These are phyloP conservation scores for Drosophila biarmipes DNA, from an alignment of 1,140 invertebrate genomes.

Conservation along the genomic window DNA sequence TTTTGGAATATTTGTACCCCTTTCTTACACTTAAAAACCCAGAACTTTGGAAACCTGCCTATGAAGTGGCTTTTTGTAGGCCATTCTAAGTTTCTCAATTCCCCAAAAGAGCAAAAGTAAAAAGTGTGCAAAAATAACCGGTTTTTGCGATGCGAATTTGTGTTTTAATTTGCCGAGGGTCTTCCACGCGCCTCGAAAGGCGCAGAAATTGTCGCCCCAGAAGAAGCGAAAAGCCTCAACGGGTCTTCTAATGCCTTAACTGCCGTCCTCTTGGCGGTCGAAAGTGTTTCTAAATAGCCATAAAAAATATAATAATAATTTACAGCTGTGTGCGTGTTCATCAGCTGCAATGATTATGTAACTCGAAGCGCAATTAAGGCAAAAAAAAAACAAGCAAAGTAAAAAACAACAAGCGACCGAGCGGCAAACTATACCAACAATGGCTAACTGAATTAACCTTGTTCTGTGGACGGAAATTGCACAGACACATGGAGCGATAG, in stretches of 20 bases:
- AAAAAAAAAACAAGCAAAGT: background rate
- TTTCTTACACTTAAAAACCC: background rate
- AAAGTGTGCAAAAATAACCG: slow-evolving; percentile 5
- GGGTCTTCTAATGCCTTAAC: slow-evolving; percentile 4
- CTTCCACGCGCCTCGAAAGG: slow-evolving; percentile 9
- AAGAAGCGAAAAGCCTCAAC: slow-evolving; percentile 23
- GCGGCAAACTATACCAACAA: slow-evolving; percentile 27
- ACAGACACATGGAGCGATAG: slow-evolving; percentile 52
- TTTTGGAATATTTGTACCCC: too few species aligned
- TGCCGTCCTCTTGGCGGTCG: background rate
- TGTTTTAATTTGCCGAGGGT: slow-evolving; percentile 18
- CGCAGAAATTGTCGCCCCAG: slow-evolving; percentile 28
- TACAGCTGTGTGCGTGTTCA: slow-evolving; percentile 60
- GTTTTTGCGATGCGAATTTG: slow-evolving; percentile 16
- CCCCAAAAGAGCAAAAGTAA: slow-evolving; percentile 8
- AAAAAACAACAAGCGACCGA: slow-evolving; percentile 32
- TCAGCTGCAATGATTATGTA: slow-evolving; percentile 70
- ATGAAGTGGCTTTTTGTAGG: background rate
- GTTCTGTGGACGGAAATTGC: slow-evolving; percentile 76
- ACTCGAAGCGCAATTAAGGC: slow-evolving; percentile 70
- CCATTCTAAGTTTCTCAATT: slow-evolving; percentile 16
- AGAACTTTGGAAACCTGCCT: background rate
- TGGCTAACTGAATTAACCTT: slow-evolving; percentile 81
- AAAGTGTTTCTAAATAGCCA: slow-evolving; percentile 23
- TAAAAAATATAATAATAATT: slow-evolving; percentile 6